Evolutionary conservation across 2,797 vertebrate genomes (phyloP).

Genomic region (Nasua narica): DNA sequence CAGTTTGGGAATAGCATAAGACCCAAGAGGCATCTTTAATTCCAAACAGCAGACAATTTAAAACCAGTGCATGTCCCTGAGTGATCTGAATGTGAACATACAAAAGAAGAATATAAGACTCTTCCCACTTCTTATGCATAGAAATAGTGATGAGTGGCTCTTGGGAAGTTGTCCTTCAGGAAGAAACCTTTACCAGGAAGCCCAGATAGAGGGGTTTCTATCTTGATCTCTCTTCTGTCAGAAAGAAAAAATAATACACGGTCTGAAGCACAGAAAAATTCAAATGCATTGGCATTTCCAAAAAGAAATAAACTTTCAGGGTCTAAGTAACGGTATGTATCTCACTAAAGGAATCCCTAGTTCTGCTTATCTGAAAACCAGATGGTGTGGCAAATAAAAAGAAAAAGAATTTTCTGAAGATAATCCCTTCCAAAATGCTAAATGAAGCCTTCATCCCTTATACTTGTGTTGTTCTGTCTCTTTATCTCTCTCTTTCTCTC

Average conservation of each 20-base stretch:
- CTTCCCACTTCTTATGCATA: constrained; percentile 2
- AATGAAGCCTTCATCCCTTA: constrained; percentile 9
- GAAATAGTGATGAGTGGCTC: constrained; percentile 19
- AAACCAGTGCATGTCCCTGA: constrained; percentile 57
- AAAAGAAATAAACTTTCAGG: constrained; percentile 53
- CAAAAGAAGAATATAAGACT: constrained; percentile 32
- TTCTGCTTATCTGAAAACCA: constrained; percentile 57
- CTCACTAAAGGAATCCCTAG: constrained; percentile 46
- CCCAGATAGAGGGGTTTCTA: neutral
- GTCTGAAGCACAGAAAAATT: constrained; percentile 8
- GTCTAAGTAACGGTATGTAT: constrained; percentile 46
- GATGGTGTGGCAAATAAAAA: constrained; percentile 41
- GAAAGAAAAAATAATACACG: neutral
- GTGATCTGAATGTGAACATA: constrained; percentile 68
- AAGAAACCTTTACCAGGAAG: constrained; percentile 1
- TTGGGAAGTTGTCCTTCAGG: neutral
- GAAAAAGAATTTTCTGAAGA: constrained; percentile 40
- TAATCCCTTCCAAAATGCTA: constrained; percentile 34
- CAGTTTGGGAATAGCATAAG: constrained; percentile 58
- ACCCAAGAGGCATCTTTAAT: constrained; percentile 60
- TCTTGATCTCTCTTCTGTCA: constrained; percentile 22
- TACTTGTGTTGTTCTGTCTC: neutral
- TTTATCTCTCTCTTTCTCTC: neutral
- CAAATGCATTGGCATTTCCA: constrained; percentile 19
- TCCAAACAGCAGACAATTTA: constrained; percentile 65